Evolutionary conservation across 2,888 invertebrate genomes (phyloP).

Genomic region (Oxycera nigricornis): DNA sequence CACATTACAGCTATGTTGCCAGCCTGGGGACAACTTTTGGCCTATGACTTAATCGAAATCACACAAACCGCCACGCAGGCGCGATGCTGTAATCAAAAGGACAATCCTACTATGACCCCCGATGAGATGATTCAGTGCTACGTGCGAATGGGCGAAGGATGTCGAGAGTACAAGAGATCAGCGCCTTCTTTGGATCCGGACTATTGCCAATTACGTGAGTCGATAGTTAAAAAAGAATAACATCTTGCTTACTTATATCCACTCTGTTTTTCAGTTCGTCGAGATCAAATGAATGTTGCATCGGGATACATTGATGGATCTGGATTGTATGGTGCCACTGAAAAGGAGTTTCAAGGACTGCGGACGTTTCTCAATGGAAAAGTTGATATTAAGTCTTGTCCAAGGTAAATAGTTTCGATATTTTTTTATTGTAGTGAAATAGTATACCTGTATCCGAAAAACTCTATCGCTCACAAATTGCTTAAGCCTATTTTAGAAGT

Average conservation of each 20-base stretch:
- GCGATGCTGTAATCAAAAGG: slow-evolving; percentile 61
- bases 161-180: slow-evolving; percentile 74
- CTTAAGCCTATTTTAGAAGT: no score
- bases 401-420: no score
- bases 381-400: slow-evolving; percentile 72
- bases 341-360: slow-evolving; percentile 72
- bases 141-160: slow-evolving; percentile 62
- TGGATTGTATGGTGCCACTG: slow-evolving; percentile 80
- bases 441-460: no score
- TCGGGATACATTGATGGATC: slow-evolving; percentile 86
- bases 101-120: slow-evolving; percentile 19
- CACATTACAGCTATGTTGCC: slow-evolving; percentile 80
- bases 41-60: slow-evolving; percentile 75
- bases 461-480: no score
- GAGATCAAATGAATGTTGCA: slow-evolving; percentile 86
- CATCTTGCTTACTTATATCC: slow-evolving; percentile 4
- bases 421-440: no score
- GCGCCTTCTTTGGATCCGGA: slow-evolving; percentile 71
- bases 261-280: slow-evolving; percentile 64
- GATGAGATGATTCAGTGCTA: slow-evolving; percentile 61
- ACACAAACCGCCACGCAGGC: slow-evolving; percentile 67
- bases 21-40: slow-evolving; percentile 79
- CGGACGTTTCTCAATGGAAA: slow-evolving; percentile 76
- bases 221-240: neutral
- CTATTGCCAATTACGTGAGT: slow-evolving; percentile 70